phyloP scores from a whole-genome alignment of 2,888 invertebrate species.

The Orchesella flavescens region DNA sequence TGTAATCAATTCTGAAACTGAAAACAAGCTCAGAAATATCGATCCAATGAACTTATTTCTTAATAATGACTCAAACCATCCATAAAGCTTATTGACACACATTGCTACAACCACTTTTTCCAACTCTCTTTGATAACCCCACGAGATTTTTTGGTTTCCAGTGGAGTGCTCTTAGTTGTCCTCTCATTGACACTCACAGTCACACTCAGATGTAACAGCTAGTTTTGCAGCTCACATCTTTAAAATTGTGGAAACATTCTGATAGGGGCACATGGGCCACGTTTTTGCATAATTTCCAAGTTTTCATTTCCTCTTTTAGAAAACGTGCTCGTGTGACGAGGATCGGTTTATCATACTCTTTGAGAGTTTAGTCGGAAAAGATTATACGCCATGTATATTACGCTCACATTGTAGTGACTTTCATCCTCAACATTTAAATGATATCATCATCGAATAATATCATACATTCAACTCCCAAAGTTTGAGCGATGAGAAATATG shows the following conservation, averaged over 20 bases:
- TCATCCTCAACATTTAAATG: too few species aligned
- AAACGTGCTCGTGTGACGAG: background rate
- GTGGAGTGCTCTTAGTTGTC: background rate
- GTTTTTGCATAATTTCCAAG: slow-evolving; percentile 72
- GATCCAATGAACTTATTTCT: too few species aligned
- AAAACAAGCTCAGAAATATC: too few species aligned
- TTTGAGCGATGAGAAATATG: too few species aligned
- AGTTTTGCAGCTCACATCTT: slow-evolving; percentile 3
- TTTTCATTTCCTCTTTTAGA: slow-evolving; percentile 71
- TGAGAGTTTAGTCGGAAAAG: too few species aligned
- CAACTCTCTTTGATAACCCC: background rate
- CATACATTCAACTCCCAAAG: too few species aligned
- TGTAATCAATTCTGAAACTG: too few species aligned
- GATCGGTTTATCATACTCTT: background rate
- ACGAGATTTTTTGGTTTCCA: slow-evolving; percentile 28
- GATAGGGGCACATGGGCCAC: slow-evolving; percentile 52
- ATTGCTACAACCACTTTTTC: background rate
- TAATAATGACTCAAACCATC: too few species aligned
- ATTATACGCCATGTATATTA: too few species aligned
- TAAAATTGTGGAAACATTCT: background rate
- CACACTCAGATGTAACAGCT: background rate
- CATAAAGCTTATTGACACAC: too few species aligned
- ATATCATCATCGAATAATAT: too few species aligned
- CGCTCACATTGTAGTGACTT: too few species aligned
- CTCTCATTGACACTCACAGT: slow-evolving; percentile 10